Base-by-base conservation (phyloP, 1,140 invertebrate species). In the Cyclargus thomasi region DNA sequence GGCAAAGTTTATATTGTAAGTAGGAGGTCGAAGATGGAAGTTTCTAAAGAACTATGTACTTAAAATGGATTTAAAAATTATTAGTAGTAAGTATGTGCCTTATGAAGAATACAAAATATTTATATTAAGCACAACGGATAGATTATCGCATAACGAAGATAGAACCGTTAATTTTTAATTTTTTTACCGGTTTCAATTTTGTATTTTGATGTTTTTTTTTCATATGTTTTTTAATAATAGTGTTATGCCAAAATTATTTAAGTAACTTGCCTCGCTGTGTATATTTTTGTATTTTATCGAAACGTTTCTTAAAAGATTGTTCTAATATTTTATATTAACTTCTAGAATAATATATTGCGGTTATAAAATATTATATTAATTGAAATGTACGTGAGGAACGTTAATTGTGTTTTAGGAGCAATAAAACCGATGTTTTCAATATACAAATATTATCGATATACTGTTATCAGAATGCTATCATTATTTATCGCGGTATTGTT, bases 1-100 rank as follows among this genome's bases (percentile, higher is more conserved):
- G 39, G 39, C 39, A 47, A 47, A 47, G 39, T 47, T 47, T 47
- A 47, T 16, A 4, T 47, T 47, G 39, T 47, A 47, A 47, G 39
- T 47, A 47, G 39, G 14, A 14, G 14, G 8, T 47, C 5, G 0
- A 8, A 8, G 29, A 5, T 47, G 39, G 39, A 47, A 47, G 39
- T 47, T 29, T 29, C 29, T 29, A 29, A 8, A 16, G 39, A 55
- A 55, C 2, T 59, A 20, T 22, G 55, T 59, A 59, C 55, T 59
- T 59, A 59, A 59, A 16, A 16, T 47, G 39, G 39, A 47, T 47
- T 47, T 47, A 47, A 14, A 47, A 47, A 47, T 47, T 47, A 47
- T 47, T 47, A 47, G 39, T 47, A 47, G 78, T 80, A 76, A 80
- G 74, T 67, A 67, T 79, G 80, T 83, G 80, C 80, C 78, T 83